phyloP scores from a whole-genome alignment of 1,140 invertebrate species.

The Lasaia peninsularis region DNA sequence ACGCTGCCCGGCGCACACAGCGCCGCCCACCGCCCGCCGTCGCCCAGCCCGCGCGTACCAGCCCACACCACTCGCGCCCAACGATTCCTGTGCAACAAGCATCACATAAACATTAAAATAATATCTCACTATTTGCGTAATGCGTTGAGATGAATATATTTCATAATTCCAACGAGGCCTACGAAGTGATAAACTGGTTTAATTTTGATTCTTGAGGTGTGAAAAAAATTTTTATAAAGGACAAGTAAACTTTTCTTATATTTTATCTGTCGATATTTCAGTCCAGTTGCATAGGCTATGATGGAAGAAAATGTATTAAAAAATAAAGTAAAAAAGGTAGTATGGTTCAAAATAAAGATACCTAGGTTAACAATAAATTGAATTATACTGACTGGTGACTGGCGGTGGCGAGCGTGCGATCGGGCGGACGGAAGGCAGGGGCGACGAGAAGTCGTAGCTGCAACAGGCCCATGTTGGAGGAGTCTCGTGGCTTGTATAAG shows the following conservation, averaged over 20 bases:
- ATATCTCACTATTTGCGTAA: too few species aligned
- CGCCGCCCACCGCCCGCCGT: slow-evolving; percentile 32
- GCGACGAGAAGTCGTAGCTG: slow-evolving; percentile 91
- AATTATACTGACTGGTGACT: slow-evolving; percentile 29
- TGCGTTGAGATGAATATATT: too few species aligned
- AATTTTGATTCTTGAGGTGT: too few species aligned
- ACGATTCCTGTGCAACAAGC: slow-evolving; percentile 45
- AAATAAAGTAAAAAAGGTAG: too few species aligned
- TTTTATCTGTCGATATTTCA: too few species aligned
- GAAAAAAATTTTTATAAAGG: too few species aligned
- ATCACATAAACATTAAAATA: too few species aligned
- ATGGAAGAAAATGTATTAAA: background rate
- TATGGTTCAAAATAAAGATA: background rate
- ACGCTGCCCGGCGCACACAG: slow-evolving; percentile 39
- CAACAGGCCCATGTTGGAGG: slow-evolving; percentile 90
- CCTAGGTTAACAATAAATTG: background rate
- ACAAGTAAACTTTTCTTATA: too few species aligned
- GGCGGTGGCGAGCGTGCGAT: slow-evolving; percentile 21
- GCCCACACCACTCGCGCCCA: slow-evolving; percentile 57
- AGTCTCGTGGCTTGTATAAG: slow-evolving; percentile 90
- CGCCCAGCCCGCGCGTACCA: slow-evolving; percentile 39
- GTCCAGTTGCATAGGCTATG: too few species aligned
- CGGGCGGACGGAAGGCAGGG: slow-evolving; percentile 76
- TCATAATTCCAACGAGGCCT: too few species aligned
- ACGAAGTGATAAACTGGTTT: too few species aligned